Evolutionary conservation across 2,113 vertebrate genomes (phyloP).

Genomic region (Scomber scombrus): DNA sequence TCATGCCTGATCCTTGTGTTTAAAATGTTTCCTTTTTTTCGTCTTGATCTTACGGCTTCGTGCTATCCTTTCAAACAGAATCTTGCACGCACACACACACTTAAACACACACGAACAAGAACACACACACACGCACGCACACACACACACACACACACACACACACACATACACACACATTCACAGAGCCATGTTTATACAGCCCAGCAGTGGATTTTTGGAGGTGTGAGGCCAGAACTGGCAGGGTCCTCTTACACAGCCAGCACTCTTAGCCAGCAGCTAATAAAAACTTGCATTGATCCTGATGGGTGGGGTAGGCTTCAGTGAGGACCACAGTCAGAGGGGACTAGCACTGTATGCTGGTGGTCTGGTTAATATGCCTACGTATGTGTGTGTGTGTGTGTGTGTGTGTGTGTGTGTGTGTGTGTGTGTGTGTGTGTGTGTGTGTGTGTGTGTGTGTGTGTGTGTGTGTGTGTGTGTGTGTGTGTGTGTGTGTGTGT

Average conservation of each 20-base stretch:
- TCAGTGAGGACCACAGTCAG: conserved; percentile 69
- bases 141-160: conserved; percentile 34
- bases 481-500: not conserved
- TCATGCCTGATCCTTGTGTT: not conserved
- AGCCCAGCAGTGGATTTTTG: conserved; percentile 60
- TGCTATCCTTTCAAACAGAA: conserved; percentile 13
- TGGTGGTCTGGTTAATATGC: conserved; percentile 70
- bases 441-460: conserved; percentile 21
- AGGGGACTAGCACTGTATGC: conserved; percentile 55
- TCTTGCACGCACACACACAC: conserved; percentile 1
- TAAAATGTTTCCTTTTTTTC: not conserved
- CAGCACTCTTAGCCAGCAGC: conserved; percentile 65
- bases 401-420: too few relatives aligned
- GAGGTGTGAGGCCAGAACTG: conserved; percentile 77
- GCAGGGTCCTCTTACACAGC: conserved; percentile 76
- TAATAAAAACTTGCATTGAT: conserved; percentile 82
- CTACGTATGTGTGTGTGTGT: conserved; percentile 32
- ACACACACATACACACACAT: conserved; percentile 32
- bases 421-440: too few relatives aligned
- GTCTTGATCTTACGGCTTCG: conserved; percentile 9
- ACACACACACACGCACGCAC: conserved; percentile 23
- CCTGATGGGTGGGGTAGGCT: conserved; percentile 75
- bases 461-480: not conserved
- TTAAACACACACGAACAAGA: too few relatives aligned
- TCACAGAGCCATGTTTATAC: conserved; percentile 61